phyloP scores from a whole-genome alignment of 2,888 invertebrate species.

The Steinernema hermaphroditum region DNA sequence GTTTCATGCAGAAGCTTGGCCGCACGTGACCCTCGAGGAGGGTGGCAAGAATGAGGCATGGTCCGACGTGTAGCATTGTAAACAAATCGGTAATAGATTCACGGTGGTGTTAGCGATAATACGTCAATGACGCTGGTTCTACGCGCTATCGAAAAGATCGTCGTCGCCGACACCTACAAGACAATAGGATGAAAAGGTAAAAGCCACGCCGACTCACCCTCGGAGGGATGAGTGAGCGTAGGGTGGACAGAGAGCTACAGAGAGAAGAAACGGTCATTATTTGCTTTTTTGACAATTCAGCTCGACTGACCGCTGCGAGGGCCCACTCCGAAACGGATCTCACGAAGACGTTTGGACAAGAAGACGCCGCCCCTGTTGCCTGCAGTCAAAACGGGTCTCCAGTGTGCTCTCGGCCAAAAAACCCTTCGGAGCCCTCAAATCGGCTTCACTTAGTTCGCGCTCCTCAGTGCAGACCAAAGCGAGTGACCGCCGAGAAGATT shows the following conservation, averaged over 20 bases:
- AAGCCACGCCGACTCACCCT: neutral
- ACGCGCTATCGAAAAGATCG: neutral
- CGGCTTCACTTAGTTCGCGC: constrained; percentile 31
- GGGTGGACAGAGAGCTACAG: neutral
- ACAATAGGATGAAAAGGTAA: constrained; percentile 27
- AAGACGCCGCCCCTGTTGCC: constrained; percentile 19
- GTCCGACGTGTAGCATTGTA: neutral
- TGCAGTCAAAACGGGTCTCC: constrained; percentile 31
- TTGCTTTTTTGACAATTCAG: constrained; percentile 31
- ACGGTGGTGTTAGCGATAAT: neutral
- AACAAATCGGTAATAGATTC: neutral
- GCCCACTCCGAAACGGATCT: constrained; percentile 27
- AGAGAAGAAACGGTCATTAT: constrained; percentile 25
- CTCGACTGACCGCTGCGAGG: constrained; percentile 21
- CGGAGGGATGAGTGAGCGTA: too few species aligned
- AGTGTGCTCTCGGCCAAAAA: constrained; percentile 14
- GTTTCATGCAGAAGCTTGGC: neutral
- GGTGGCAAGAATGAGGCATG: neutral
- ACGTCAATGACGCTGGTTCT: constrained; percentile 24
- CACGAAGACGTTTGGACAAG: constrained; percentile 21
- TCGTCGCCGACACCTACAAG: constrained; percentile 20
- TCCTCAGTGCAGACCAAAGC: constrained; percentile 21
- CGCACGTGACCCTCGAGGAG: neutral
- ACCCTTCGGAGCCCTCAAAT: constrained; percentile 28
- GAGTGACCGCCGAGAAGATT: neutral